phyloP scores from a whole-genome alignment of 2,113 vertebrate genomes.

The Pachypanchax playfairii region DNA sequence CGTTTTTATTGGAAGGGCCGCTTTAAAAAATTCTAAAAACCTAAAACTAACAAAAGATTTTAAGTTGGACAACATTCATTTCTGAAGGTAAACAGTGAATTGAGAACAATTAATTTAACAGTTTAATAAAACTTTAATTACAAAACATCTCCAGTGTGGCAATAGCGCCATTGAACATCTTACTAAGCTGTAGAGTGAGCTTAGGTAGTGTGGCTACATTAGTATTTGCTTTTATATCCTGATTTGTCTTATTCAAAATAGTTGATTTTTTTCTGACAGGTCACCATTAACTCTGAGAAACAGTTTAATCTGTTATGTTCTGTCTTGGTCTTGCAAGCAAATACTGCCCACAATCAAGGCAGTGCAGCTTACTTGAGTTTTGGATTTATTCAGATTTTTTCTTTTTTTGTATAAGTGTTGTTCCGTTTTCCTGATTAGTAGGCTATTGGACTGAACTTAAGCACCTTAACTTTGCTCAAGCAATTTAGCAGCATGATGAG shows the following conservation, averaged over 20 bases:
- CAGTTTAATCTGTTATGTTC: conserved; percentile 24
- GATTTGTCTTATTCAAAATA: conserved; percentile 70
- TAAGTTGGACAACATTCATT: too few relatives aligned
- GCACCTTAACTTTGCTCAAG: conserved; percentile 42
- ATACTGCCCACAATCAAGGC: conserved; percentile 39
- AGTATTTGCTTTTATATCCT: conserved; percentile 64
- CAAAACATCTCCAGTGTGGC: too few relatives aligned
- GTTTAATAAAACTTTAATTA: too few relatives aligned
- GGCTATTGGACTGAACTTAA: conserved; percentile 37
- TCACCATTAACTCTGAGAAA: conserved; percentile 33
- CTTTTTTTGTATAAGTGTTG: conserved; percentile 35
- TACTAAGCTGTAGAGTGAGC: too few relatives aligned
- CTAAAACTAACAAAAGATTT: too few relatives aligned
- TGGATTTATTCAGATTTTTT: conserved; percentile 42
- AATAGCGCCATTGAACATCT: too few relatives aligned
- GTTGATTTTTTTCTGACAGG: conserved; percentile 55
- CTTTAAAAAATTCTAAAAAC: too few relatives aligned
- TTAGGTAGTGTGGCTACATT: too few relatives aligned
- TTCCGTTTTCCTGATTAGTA: conserved; percentile 51
- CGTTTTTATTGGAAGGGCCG: too few relatives aligned
- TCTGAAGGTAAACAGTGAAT: too few relatives aligned
- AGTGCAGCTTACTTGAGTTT: conserved; percentile 27
- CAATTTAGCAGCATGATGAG: conserved; percentile 46
- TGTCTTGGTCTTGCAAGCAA: conserved; percentile 10
- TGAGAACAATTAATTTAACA: too few relatives aligned